Base-by-base conservation (phyloP, 2,888 invertebrate genomes). In the Arrhopalites spinosus region DNA sequence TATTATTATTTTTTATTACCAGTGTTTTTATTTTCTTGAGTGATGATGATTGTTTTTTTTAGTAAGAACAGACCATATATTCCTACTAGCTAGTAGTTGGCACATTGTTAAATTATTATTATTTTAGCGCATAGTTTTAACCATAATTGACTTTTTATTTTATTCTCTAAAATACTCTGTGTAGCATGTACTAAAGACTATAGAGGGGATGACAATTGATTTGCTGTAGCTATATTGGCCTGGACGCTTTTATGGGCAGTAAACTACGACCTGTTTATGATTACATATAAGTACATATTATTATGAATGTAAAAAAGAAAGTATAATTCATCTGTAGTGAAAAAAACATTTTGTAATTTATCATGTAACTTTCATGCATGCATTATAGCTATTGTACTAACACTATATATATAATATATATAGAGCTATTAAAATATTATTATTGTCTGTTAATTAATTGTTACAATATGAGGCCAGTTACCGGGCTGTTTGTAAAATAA, bases 321-420 rank as follows among this genome's bases (percentile, higher is more conserved):
- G 17, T 7, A 63, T 29, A 13, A 29, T 63, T 7, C n/a, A 43
- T 7, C 17, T 36, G 66, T 67, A 67, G 66, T 17, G 66, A 67
- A 67, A 36, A 45, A 23, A 25, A n/a, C n/a, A 25, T 68, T 53
- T 56, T 72, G 72, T 72, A 63, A 59, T 61, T 72, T 72, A 72
- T 72, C 72, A 72, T 72, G 72, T 72, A 72, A 72, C 72, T 59
- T 72, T 59, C 20, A 43, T 29, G 36, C n/a, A 30, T 17, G 1
- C 17, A 2, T n/a, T 36, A 36, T 68, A 27, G 43, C 20, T 29
- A 23, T 1, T 36, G 1, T 36, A 36, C 23, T 36, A 43, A 15
- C 66, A n/a, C n/a, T 45, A 17, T 67, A n/a, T n/a, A 5, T 23
- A 67, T 23, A 13, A n/a, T 43, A 20, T 7, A 7, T 36, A 27